Evolutionary conservation across 2,797 vertebrate species (phyloP).

Genomic region (Pelobates cultripes): DNA sequence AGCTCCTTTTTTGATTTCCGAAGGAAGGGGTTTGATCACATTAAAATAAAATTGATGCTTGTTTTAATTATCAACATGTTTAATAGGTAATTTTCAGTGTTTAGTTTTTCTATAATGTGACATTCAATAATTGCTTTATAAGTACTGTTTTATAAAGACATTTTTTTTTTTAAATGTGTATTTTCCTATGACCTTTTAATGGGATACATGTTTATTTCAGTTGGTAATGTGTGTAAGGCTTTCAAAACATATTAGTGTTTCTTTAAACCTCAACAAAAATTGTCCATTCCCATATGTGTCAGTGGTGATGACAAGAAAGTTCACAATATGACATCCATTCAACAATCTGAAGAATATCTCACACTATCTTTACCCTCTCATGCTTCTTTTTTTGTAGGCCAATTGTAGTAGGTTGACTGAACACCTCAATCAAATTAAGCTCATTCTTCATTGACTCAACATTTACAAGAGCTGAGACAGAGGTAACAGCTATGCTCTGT

Average conservation of each 20-base stretch:
- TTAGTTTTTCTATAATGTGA: too few relatives aligned
- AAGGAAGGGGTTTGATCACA: too few relatives aligned
- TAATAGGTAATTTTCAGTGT: too few relatives aligned
- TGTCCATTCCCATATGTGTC: conserved; percentile 26
- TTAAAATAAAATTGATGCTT: too few relatives aligned
- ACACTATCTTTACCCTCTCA: conserved; percentile 17
- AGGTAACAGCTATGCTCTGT: conserved; percentile 16
- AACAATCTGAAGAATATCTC: conserved; percentile 9
- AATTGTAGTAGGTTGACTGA: conserved; percentile 35
- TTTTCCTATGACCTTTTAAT: too few relatives aligned
- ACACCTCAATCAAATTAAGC: conserved; percentile 49
- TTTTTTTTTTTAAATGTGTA: too few relatives aligned
- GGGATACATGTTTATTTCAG: not conserved
- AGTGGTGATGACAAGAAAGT: not conserved
- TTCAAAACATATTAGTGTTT: conserved; percentile 17
- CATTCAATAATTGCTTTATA: too few relatives aligned
- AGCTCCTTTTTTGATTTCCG: too few relatives aligned
- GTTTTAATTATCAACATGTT: too few relatives aligned
- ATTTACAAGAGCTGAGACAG: conserved; percentile 34
- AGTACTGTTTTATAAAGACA: too few relatives aligned
- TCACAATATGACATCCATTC: conserved; percentile 5
- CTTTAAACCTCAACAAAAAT: conserved; percentile 21
- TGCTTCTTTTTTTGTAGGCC: conserved; percentile 18
- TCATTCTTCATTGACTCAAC: conserved; percentile 37
- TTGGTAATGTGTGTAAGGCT: not conserved